These are phyloP conservation scores for Argyrosomus regius DNA, from an alignment of 2,797 vertebrate genomes.

Conservation along the genomic window DNA sequence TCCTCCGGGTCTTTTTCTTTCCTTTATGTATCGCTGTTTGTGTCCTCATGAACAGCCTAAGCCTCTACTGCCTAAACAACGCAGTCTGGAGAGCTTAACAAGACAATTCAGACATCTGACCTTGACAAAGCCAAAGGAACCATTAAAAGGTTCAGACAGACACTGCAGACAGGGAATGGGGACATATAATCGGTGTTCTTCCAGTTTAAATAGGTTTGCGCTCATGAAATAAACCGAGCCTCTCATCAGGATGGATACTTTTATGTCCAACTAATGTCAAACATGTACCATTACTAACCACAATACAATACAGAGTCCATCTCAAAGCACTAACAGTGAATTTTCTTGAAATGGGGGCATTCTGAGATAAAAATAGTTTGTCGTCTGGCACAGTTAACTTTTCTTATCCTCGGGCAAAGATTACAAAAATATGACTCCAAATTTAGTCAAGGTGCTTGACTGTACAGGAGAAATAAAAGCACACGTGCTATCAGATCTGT, in stretches of 20 bases:
- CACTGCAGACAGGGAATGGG: conserved; percentile 12
- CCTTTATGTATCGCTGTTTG: conserved; percentile 46
- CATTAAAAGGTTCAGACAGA: conserved; percentile 31
- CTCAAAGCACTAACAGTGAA: conserved; percentile 18
- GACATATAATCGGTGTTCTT: conserved; percentile 25
- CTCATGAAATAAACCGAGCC: conserved; percentile 26
- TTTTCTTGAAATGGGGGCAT: conserved; percentile 62
- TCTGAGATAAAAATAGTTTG: conserved; percentile 65
- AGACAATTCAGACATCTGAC: conserved; percentile 40
- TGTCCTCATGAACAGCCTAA: conserved; percentile 52
- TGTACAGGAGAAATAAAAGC: conserved; percentile 36
- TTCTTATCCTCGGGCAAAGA: conserved; percentile 61
- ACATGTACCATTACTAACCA: conserved; percentile 15
- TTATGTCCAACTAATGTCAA: conserved; percentile 21
- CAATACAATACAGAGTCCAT: conserved; percentile 19
- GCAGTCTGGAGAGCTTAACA: conserved; percentile 48
- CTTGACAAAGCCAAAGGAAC: conserved; percentile 48
- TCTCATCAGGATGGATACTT: conserved; percentile 26
- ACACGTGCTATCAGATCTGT: conserved; percentile 18
- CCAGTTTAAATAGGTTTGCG: conserved; percentile 28
- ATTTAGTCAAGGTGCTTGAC: conserved; percentile 57
- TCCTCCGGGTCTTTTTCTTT: conserved; percentile 6
- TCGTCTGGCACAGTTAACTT: conserved; percentile 62
- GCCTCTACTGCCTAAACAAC: conserved; percentile 55
- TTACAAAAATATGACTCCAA: conserved; percentile 40